Evolutionary conservation across 92 coral and sea anemone genomes (phyloP), one percentile per base, ranked within the genome.

Genomic region (Metridium senile): DNA sequence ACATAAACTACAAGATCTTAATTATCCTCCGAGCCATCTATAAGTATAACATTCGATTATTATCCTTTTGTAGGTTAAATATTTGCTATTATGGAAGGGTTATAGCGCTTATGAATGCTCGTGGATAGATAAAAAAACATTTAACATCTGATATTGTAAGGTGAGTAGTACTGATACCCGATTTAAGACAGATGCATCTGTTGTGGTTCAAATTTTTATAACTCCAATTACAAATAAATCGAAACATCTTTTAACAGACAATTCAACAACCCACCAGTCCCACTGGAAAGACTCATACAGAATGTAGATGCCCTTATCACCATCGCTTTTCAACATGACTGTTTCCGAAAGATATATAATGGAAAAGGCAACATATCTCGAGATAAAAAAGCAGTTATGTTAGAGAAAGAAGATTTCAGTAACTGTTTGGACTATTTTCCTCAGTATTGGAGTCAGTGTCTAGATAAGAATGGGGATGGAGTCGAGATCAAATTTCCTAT

Each of bases 381-480:
- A 13, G 93, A 89, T 74, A 69, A 81, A 31, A 85, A 85, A 63
- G 73, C 80, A 20, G 80, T 56, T 11, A 31, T 89, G 72, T 47
- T 81, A 26, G 80, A 66, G 53, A 81, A 63, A 75, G 62, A 59
- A 33, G 90, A 89, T 74, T 89, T 89, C 47, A 58, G 23, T 52
- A 73, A 18, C 29, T 85, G 89, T 67, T 54, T 10, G 13, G 61
- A 54, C 23, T 23, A 26, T 59, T 88, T 79, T 43, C 80, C 69
- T 51, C 18, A 75, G 21, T 57, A 32, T 31, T 89, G 93, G 93
- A 78, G 76, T 43, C 77, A 75, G 39, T 75, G 80, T 34, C 52
- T 89, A 25, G 90, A 89, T 61, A 85, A 70, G 76, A 84, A 84
- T 53, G 86, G 86, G 49, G 89, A 88, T 84, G 93, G 84, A 23